Percentiles rank a stretch among this genome's conserved stretches.
phyloP scores from a whole-genome alignment of 2,888 invertebrate species.

The Schrankia costaestrigalis region DNA sequence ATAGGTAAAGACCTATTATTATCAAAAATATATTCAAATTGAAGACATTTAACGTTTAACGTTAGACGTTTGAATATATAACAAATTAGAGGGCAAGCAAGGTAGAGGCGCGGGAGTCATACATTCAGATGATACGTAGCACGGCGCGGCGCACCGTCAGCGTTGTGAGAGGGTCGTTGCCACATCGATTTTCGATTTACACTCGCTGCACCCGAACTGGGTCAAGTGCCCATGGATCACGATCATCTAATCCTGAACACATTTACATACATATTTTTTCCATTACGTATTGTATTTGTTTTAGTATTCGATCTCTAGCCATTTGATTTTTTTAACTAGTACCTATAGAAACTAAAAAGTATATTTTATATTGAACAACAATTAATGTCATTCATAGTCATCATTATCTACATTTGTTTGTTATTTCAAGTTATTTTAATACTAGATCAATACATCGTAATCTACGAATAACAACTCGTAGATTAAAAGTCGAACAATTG shows the following conservation, averaged over 20 bases:
- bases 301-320: neutral
- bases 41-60: too few species aligned
- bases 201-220: constrained; percentile 62
- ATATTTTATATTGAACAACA: neutral
- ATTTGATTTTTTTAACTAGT: neutral
- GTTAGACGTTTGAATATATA: neutral
- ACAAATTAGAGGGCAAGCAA: neutral
- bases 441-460: too few species aligned
- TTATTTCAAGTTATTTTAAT: too few species aligned
- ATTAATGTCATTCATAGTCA: too few species aligned
- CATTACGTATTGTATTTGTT: constrained; percentile 4
- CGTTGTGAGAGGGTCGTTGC: constrained; percentile 48
- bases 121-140: too few species aligned
- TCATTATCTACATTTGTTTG: too few species aligned
- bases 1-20: too few species aligned
- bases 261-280: constrained; percentile 5
- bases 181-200: constrained; percentile 79
- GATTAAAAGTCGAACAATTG: constrained; percentile 1
- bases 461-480: too few species aligned
- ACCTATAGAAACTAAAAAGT: too few species aligned
- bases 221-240: constrained; percentile 69
- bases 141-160: constrained; percentile 21
- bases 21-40: too few species aligned
- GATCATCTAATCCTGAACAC: constrained; percentile 21
- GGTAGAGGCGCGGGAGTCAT: constrained; percentile 53